A percentile compares a stretch with the other conserved stretches of the same genome.
These are phyloP conservation scores for Trachelus stipa DNA, from an alignment of 2,888 invertebrate species.

Conservation along the genomic window DNA sequence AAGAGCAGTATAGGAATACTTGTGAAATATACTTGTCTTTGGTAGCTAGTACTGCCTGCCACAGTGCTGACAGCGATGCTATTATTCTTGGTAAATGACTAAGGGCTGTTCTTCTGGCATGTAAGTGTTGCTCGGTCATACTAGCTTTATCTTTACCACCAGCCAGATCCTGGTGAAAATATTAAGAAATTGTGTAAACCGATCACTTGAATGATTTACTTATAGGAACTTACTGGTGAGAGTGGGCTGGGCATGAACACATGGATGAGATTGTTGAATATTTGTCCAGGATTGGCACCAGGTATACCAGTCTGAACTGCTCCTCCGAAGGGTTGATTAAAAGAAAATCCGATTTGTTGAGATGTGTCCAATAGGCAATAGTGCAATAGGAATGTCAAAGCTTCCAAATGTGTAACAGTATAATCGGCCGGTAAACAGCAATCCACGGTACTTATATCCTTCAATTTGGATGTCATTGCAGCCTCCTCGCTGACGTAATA, in stretches of 20 bases:
- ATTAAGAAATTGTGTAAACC: background rate
- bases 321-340: constrained; percentile 69
- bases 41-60: constrained; percentile 76
- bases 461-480: constrained; percentile 40
- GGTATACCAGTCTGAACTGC: constrained; percentile 69
- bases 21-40: constrained; percentile 67
- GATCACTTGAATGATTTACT: background rate
- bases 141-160: constrained; percentile 58
- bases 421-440: constrained; percentile 80
- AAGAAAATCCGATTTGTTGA: constrained; percentile 71
- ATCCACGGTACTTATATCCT: constrained; percentile 59
- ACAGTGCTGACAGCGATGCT: constrained; percentile 81
- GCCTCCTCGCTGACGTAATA: constrained; percentile 58
- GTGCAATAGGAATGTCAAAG: constrained; percentile 82
- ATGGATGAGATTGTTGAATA: constrained; percentile 84
- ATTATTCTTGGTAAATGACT: constrained; percentile 85
- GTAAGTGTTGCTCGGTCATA: constrained; percentile 66
- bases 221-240: constrained; percentile 55
- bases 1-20: background rate
- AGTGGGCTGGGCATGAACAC: constrained; percentile 79
- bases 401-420: constrained; percentile 81
- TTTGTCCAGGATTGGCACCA: constrained; percentile 75
- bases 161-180: constrained; percentile 52
- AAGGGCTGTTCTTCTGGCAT: constrained; percentile 79
- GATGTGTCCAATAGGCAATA: constrained; percentile 81